Conservation (phyloP, 2,113 vertebrate genomes). For the Dasyprocta punctata region DNA sequence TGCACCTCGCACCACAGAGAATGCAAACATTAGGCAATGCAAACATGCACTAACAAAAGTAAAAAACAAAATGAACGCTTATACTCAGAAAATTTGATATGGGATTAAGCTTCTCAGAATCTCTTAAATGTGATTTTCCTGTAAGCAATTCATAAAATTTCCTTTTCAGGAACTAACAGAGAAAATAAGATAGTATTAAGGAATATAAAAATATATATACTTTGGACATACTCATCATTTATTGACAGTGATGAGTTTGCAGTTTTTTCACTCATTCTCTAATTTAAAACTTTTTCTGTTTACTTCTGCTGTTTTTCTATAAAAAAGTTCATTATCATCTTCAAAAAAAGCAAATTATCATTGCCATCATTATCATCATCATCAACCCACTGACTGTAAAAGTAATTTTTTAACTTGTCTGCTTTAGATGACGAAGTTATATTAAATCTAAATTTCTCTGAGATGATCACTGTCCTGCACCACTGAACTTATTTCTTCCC, state of each 20-base stretch:
- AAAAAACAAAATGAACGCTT: slow-evolving; percentile 64
- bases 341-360: neutral
- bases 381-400: neutral
- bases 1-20: too few relatives aligned
- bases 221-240: neutral
- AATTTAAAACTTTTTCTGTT: neutral
- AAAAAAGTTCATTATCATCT: neutral
- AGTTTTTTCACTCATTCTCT: neutral
- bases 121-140: neutral
- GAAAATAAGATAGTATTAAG: slow-evolving; percentile 23
- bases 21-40: too few relatives aligned
- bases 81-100: slow-evolving; percentile 58
- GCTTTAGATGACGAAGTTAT: neutral
- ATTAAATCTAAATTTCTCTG: neutral
- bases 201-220: neutral
- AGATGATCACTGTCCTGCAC: neutral
- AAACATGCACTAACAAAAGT: neutral
- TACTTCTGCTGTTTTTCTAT: neutral
- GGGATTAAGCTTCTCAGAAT: slow-evolving; percentile 48
- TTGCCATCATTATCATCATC: neutral
- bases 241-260: neutral
- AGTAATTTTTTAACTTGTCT: neutral
- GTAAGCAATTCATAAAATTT: neutral
- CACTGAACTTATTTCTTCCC: neutral
- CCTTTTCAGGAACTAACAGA: neutral